phyloP scores from a whole-genome alignment of 2,797 vertebrate species.

The Coccyzus lansbergi region DNA sequence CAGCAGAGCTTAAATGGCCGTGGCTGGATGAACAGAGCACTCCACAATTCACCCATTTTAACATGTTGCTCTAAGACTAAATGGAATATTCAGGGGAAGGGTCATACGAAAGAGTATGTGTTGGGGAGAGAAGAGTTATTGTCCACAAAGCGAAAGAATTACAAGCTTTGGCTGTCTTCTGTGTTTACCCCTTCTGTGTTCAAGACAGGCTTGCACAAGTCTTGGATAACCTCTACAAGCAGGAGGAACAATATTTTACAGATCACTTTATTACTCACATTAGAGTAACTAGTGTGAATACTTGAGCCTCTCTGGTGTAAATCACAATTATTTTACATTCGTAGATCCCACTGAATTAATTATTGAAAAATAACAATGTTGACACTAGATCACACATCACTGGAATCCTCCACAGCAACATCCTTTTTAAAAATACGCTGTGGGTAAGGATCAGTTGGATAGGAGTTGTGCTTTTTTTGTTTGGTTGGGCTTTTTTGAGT shows the following conservation, averaged over 20 bases:
- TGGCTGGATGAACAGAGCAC: neutral
- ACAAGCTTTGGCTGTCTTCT: neutral
- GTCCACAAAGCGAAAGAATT: neutral
- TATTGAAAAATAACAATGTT: neutral
- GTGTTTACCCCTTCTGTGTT: neutral
- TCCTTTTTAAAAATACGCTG: neutral
- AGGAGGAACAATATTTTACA: neutral
- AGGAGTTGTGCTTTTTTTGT: neutral
- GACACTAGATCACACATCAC: neutral
- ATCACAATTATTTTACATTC: neutral
- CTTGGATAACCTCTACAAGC: neutral
- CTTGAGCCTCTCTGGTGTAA: neutral
- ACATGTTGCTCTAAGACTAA: neutral
- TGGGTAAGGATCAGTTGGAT: accelerated
- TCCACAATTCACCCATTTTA: neutral
- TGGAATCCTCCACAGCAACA: neutral
- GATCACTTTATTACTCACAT: neutral
- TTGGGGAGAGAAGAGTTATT: neutral
- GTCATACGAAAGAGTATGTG: neutral
- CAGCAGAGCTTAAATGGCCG: neutral
- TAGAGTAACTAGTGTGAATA: neutral
- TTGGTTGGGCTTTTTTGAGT: neutral
- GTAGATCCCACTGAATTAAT: neutral
- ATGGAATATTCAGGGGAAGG: neutral
- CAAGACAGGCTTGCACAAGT: neutral